These are phyloP conservation scores for Lampropteryx suffumata DNA, from an alignment of 2,888 invertebrate species.

Conservation along the genomic window DNA sequence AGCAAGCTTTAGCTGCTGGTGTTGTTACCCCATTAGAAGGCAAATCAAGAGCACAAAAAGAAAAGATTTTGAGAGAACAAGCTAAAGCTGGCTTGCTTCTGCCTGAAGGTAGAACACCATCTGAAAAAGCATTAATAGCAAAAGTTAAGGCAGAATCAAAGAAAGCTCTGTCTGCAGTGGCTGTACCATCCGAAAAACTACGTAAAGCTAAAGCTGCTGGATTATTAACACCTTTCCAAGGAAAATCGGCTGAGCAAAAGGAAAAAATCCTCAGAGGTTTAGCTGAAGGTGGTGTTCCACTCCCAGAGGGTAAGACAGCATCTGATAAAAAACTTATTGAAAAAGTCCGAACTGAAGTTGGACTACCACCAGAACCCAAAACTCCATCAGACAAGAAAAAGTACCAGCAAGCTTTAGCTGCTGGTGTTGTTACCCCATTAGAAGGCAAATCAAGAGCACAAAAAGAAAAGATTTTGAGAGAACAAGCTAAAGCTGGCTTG, in stretches of 20 bases:
- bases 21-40: slow-evolving; percentile 44
- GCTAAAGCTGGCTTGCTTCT: slow-evolving; percentile 36
- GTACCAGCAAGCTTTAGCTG: slow-evolving; percentile 35
- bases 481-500: slow-evolving; percentile 36
- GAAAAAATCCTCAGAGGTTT: slow-evolving; percentile 38
- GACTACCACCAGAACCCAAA: slow-evolving; percentile 43
- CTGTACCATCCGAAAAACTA: no score
- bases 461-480: slow-evolving; percentile 38
- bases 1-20: slow-evolving; percentile 34
- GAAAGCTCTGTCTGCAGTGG: slow-evolving; percentile 7
- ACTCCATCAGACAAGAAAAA: slow-evolving; percentile 32
- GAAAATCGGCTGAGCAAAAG: slow-evolving; percentile 37
- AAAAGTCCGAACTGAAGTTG: slow-evolving; percentile 32
- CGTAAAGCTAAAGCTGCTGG: slow-evolving; percentile 24
- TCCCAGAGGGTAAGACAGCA: slow-evolving; percentile 35
- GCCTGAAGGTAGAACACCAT: slow-evolving; percentile 42
- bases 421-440: slow-evolving; percentile 36
- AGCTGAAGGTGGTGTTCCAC: slow-evolving; percentile 32
- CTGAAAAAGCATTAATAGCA: slow-evolving; percentile 34
- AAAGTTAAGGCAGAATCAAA: slow-evolving; percentile 9
- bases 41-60: slow-evolving; percentile 32
- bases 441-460: slow-evolving; percentile 43
- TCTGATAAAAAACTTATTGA: slow-evolving; percentile 35
- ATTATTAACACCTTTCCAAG: slow-evolving; percentile 34
- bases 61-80: slow-evolving; percentile 34